Base-by-base conservation (phyloP, 1,140 invertebrate species). In the Cepaea nemoralis region DNA sequence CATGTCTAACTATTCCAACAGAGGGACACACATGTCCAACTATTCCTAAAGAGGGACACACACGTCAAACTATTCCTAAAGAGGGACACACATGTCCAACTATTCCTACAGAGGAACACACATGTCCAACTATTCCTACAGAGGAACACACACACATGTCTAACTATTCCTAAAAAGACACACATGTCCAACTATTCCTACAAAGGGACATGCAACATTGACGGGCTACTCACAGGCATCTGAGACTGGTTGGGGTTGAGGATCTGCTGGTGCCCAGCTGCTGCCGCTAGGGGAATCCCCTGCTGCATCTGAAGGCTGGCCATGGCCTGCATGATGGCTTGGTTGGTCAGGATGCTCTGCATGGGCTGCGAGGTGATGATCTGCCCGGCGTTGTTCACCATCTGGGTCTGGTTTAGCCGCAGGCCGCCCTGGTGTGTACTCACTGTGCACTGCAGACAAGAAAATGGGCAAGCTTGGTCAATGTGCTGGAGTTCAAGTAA, bases 241-340 rank as follows among this genome's bases (percentile, higher is more conserved):
- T 73, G 67, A 8, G 78, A 45, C 69, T 80, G 78, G 14, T 42
- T 48, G 6, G 70, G 67, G 24, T 59, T 59, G 10, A 80, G 12
- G n/a, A 80, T 80, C 78, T 73, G 67, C 45, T 80, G 78, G 24
- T 80, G 78, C 24, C 69, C 69, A 8, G 76, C 19, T 14, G 77
- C 63, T 1, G 78, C 37, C 3, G 78, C 78, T 55, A 80, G 22
- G 35, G 78, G 78, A 19, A 80, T 70, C 8, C 78, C 78, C 48
- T 80, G 78, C 48, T 80, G 78, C 78, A 80, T 80, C 69, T 80
- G 78, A 16, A 80, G 69, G 69, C 48, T 80, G 2, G 88, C 88
- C 88, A 90, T 89, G 19, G 89, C 89, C 75, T 90, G 89, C 39
- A 90, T 82, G 69, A 90, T 81, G 31, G 88, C 86, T 71, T 88